These are phyloP conservation scores for Lophius americanus DNA, from an alignment of 2,797 vertebrate species.

Conservation along the genomic window DNA sequence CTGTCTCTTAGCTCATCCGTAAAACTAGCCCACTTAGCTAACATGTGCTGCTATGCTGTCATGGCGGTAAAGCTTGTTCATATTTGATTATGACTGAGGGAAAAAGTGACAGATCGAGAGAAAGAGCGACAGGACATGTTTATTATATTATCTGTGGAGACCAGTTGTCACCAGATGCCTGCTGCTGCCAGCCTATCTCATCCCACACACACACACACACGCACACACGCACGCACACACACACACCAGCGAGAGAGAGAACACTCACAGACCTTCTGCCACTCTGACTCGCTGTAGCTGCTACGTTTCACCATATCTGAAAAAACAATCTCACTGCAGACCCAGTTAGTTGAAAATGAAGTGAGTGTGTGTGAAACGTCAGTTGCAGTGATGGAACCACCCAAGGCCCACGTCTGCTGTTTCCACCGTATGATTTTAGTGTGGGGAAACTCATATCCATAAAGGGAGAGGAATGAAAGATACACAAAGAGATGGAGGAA, in stretches of 20 bases:
- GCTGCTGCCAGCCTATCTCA: constrained; percentile 58
- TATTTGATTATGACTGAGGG: constrained; percentile 41
- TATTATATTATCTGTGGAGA: constrained; percentile 74
- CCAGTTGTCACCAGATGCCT: constrained; percentile 75
- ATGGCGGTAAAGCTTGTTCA: constrained; percentile 38
- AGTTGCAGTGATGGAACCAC: constrained; percentile 15
- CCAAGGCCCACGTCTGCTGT: constrained; percentile 15
- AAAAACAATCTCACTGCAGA: constrained; percentile 50
- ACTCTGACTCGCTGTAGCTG: constrained; percentile 47
- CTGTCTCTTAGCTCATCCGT: constrained; percentile 4
- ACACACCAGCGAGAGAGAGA: constrained; percentile 17
- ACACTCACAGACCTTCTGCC: constrained; percentile 39
- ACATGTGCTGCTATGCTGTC: constrained; percentile 20
- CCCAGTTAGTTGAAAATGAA: constrained; percentile 41
- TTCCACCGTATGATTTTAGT: constrained; percentile 28
- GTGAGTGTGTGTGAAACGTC: constrained; percentile 36
- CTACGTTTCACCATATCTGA: constrained; percentile 38
- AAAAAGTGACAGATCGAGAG: constrained; percentile 27
- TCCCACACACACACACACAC: constrained; percentile 45
- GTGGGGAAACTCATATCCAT: constrained; percentile 7
- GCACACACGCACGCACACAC: constrained; percentile 16
- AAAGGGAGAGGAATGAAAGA: not conserved
- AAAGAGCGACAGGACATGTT: constrained; percentile 43
- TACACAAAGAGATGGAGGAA: not conserved
- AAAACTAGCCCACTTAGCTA: constrained; percentile 18